Conservation (phyloP, 35 echinoderm and acorn worm species). For the Eucidaris tribuloides region DNA sequence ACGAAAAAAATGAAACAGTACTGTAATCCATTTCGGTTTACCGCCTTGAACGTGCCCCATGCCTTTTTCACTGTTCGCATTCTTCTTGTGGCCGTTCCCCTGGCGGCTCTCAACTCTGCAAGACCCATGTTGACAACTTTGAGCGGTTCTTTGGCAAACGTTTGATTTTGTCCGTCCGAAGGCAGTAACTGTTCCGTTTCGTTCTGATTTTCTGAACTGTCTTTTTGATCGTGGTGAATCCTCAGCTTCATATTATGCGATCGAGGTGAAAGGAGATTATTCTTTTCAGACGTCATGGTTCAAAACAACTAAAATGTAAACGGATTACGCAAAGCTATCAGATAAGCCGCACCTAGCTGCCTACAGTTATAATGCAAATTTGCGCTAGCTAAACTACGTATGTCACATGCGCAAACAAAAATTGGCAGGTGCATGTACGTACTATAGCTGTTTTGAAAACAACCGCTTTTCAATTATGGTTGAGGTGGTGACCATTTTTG, state of each 20-base stretch:
- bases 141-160: not conserved
- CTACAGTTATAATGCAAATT: too few relatives aligned
- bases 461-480: not conserved
- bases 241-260: slow-evolving; percentile 6
- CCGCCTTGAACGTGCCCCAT: slow-evolving; percentile 21
- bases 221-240: not conserved
- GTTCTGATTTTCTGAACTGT: not conserved
- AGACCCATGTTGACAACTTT: slow-evolving; percentile 19
- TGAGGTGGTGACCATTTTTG: too few relatives aligned
- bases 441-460: not conserved
- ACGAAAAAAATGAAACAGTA: too few relatives aligned
- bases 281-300: not conserved
- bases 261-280: slow-evolving; percentile 11
- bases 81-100: not conserved
- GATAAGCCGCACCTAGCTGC: too few relatives aligned
- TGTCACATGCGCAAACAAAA: too few relatives aligned
- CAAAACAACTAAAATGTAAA: too few relatives aligned
- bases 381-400: too few relatives aligned
- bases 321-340: not conserved
- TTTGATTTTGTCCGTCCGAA: not conserved
- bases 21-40: too few relatives aligned
- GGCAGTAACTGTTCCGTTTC: not conserved
- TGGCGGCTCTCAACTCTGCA: not conserved
- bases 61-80: slow-evolving; percentile 8
- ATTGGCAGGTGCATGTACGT: too few relatives aligned